Conservation (phyloP, 1,140 invertebrate genomes). For the Drosophila watanabei region DNA sequence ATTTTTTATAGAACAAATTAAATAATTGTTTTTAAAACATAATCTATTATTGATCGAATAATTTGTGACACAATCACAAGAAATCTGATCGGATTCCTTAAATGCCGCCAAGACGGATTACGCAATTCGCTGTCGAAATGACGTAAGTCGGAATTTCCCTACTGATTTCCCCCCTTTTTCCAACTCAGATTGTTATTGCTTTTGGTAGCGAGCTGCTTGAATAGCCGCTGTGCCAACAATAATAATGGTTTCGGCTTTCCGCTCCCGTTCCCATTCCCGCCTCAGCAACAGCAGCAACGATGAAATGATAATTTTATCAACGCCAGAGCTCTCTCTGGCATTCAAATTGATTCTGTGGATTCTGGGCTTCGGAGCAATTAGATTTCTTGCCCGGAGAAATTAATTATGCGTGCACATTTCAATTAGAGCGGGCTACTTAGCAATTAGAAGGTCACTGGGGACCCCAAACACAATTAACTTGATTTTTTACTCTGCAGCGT, state of each 20-base stretch:
- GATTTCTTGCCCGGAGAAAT: conserved; percentile 55
- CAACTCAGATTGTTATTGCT: conserved; percentile 30
- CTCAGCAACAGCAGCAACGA: background rate
- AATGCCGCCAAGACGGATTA: conserved; percentile 56
- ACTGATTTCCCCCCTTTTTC: conserved; percentile 8
- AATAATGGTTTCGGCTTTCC: conserved; percentile 41
- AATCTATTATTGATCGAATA: background rate
- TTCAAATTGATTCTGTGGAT: conserved; percentile 64
- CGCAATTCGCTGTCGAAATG: conserved; percentile 75
- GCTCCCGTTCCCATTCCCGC: background rate
- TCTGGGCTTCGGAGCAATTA: conserved; percentile 48
- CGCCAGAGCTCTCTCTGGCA: conserved; percentile 13
- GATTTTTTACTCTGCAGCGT: conserved; percentile 39
- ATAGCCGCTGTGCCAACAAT: conserved; percentile 74
- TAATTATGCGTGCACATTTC: conserved; percentile 77
- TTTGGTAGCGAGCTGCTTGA: conserved; percentile 70
- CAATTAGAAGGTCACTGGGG: conserved; percentile 48
- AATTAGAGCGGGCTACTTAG: conserved; percentile 55
- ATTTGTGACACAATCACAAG: conserved; percentile 19
- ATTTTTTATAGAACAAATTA: background rate
- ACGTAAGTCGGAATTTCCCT: conserved; percentile 56
- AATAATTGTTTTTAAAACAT: background rate
- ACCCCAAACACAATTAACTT: conserved; percentile 46
- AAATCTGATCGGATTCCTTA: conserved; percentile 51
- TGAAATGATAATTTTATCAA: conserved; percentile 63